phyloP scores from a whole-genome alignment of 2,888 invertebrate genomes.

The Agrilus mali region DNA sequence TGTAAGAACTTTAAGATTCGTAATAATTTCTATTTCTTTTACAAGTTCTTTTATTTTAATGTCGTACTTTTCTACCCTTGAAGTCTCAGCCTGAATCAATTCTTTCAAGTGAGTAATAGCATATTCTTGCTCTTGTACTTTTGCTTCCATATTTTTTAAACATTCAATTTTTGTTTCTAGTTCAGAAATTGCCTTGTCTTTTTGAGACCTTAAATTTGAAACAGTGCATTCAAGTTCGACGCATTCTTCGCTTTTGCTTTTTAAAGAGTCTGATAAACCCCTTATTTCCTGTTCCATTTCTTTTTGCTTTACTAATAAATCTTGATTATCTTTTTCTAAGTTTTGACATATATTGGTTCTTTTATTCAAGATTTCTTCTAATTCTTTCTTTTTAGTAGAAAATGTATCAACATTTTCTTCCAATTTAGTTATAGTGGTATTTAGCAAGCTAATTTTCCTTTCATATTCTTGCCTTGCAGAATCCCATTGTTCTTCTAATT shows the following conservation, averaged over 20 bases:
- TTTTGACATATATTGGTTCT: not conserved
- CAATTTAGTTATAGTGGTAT: not conserved
- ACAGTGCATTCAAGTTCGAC: no score
- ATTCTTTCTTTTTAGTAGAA: not conserved
- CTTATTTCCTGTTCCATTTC: not conserved
- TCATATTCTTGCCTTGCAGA: not conserved
- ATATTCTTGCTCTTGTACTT: slow-evolving; percentile 7
- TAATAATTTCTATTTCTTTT: slow-evolving; percentile 10
- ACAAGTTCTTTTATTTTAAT: slow-evolving; percentile 13
- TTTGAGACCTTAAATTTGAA: no score
- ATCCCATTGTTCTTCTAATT: slow-evolving; percentile 2
- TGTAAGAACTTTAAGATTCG: slow-evolving; percentile 8
- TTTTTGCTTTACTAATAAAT: not conserved
- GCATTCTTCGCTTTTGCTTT: no score
- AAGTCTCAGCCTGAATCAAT: not conserved
- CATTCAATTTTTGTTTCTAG: slow-evolving; percentile 1
- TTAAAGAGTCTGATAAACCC: no score
- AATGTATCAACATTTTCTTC: slow-evolving; percentile 1
- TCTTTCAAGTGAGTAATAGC: slow-evolving; percentile 7
- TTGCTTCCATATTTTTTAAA: slow-evolving; percentile 6
- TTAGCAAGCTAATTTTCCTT: no score
- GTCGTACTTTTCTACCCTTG: slow-evolving; percentile 4
- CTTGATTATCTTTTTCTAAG: slow-evolving; percentile 1
- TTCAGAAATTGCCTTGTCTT: not conserved
- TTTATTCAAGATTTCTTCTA: not conserved